phyloP scores from a whole-genome alignment of 2,113 vertebrate genomes.

The Bubalus kerabau region DNA sequence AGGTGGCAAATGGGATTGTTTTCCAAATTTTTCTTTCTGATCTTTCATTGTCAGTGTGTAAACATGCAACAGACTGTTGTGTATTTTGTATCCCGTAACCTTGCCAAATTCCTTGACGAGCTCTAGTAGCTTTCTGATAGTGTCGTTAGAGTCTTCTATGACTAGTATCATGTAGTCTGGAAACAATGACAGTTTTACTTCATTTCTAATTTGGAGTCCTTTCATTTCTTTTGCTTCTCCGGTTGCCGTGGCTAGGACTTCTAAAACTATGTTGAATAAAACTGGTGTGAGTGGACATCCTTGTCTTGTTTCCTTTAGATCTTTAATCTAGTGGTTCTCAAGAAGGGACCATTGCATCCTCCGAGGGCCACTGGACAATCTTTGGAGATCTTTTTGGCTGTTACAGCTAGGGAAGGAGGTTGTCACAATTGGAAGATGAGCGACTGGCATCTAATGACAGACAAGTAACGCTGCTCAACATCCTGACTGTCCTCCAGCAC shows the following conservation, averaged over 20 bases:
- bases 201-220: background rate
- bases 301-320: background rate
- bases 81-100: background rate
- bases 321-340: background rate
- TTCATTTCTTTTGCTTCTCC: background rate
- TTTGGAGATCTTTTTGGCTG: background rate
- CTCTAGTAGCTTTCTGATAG: background rate
- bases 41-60: background rate
- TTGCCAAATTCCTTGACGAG: background rate
- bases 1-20: background rate
- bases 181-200: background rate
- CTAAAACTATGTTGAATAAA: background rate
- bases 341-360: background rate
- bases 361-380: background rate
- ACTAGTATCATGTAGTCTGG: background rate
- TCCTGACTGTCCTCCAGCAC: background rate
- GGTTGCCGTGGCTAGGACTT: background rate
- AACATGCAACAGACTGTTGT: background rate
- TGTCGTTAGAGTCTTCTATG: background rate
- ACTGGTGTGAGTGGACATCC: background rate
- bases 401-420: background rate
- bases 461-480: accelerated
- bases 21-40: background rate
- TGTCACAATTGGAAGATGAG: background rate
- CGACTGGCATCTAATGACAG: too few relatives aligned